Base-by-base conservation (phyloP, 2,888 invertebrate genomes). In the Tiliacea citrago region DNA sequence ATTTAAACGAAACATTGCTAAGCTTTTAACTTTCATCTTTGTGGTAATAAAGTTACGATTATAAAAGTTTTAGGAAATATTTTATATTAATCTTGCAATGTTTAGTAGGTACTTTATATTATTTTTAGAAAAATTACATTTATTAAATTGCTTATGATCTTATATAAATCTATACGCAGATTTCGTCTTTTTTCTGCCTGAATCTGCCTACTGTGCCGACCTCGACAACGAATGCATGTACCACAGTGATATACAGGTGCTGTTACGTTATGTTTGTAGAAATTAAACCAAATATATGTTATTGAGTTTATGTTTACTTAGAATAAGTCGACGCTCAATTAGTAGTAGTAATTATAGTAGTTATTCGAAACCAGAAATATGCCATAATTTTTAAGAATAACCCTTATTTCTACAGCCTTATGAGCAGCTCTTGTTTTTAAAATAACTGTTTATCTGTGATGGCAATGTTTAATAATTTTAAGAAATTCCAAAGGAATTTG, bases 261-360 rank as follows among this genome's bases (percentile, higher is more conserved):
- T 95, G 93, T 91, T 93, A 93, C 86, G 85, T 90, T 93, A 92
- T 89, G 91, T 91, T 91, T 92, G 90, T 94, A 93, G 91, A 92
- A 90, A 92, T 91, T 92, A 93, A 93, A 94, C 95, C 95, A 95
- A 95, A 95, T 94, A 94, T 92, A 92, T 92, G 86, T 90, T 91
- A 90, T 90, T 90, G 89, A 86, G 87, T 89, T 79, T 84, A 88
- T 85, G 83, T 90, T 90, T 86, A 85, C 79, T 91, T 91, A 91
- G 91, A 86, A 73, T 91, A 91, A 89, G 89, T 88, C 85, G 87
- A 91, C 90, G 92, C 93, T 92, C 92, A 92, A 92, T 89, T 94
- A 93, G 79, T 88, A 86, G 82, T 83, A 87, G 82, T 82, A 84
- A 74, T 84, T 84, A 77, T 86, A 83, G 79, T 86, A 82, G 73